Base-by-base conservation (phyloP, 2,888 invertebrate species). In the Xestoiulus laeticollis region DNA sequence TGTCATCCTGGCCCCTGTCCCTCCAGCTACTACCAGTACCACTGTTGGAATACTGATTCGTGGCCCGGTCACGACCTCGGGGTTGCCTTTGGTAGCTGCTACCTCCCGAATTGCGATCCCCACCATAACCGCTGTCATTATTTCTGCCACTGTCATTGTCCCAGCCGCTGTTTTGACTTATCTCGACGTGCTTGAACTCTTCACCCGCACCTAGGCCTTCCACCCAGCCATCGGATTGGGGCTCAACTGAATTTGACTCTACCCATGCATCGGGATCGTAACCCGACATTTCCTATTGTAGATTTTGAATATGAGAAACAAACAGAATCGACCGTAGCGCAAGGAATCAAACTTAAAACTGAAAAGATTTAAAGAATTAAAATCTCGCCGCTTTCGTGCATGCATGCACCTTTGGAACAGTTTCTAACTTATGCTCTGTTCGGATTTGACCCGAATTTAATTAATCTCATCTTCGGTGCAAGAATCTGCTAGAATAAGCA, bases 11-110 rank as follows among this genome's bases (percentile, higher is more conserved):
- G 19, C 26, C n/a, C 32, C 87, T 22, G 12, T 84, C 85, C 10
- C 84, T 43, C 87, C 87, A 84, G 32, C 48, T 48, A 14, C 87
- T 19, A 30, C 82, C 59, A 14, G 82, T 53, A 30, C 48, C 30
- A 10, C 48, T n/a, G 8, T 26, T 48, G n/a, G 16, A n/a, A 26
- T 16, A 53, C 30, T 6, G 10, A 85, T 26, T 12, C 22, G 85
- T 33, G 10, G 14, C 38, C 1, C 38, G 4, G 0, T 84, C 22
- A 3, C 85, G 38, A 4, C 43, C 43, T 22, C 43, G 10, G 3
- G 43, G 43, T 32, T 43, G 43, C 14, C 44, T 30, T 3, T 78
- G 78, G 16, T 78, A 78, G 12, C 48, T 8, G 26, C 53, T 86
- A 26, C 14, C n/a, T 3, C 48, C 0, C 10, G 26, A n/a, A 30